Conservation (phyloP, 2,888 invertebrate species). For the Campaea margaritaria region DNA sequence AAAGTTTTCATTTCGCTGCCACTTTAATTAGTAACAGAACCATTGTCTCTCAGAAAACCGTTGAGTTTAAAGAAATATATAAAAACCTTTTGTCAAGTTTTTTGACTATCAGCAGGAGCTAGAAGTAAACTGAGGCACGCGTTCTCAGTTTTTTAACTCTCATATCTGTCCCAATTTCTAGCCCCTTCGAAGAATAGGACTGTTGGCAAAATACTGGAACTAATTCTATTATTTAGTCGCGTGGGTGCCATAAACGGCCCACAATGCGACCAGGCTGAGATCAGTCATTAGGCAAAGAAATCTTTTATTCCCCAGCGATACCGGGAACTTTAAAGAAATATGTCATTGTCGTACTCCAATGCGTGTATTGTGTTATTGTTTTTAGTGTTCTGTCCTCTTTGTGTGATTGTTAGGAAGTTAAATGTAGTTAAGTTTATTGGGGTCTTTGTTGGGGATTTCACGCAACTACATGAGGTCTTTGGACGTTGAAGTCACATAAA, state of each 20-base stretch:
- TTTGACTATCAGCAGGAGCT: conserved; percentile 40
- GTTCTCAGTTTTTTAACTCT: conserved; percentile 67
- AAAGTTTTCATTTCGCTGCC: too few relatives aligned
- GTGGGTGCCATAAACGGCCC: conserved; percentile 81
- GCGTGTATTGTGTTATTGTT: conserved; percentile 70
- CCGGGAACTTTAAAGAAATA: conserved; percentile 69
- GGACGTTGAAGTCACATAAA: conserved; percentile 65
- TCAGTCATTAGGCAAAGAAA: conserved; percentile 72
- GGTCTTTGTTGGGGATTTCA: conserved; percentile 72
- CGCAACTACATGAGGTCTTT: conserved; percentile 63
- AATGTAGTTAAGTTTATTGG: conserved; percentile 80
- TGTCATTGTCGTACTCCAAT: conserved; percentile 53
- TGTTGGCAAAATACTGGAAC: conserved; percentile 83
- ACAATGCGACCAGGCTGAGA: conserved; percentile 74
- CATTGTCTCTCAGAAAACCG: too few relatives aligned
- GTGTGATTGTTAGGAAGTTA: conserved; percentile 82
- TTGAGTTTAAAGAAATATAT: too few relatives aligned
- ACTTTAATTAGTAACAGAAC: too few relatives aligned
- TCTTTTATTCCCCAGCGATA: conserved; percentile 65
- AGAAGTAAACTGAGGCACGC: conserved; percentile 67
- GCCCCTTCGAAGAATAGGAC: conserved; percentile 71
- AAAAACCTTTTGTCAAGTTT: conserved; percentile 7
- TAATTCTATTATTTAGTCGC: conserved; percentile 81
- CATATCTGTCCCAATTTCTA: conserved; percentile 64
- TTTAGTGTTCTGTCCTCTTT: conserved; percentile 71